Evolutionary conservation across 2,797 vertebrate species (phyloP), one percentile per base, ranked within the genome.

Genomic region (Percopsis omiscomaycus): DNA sequence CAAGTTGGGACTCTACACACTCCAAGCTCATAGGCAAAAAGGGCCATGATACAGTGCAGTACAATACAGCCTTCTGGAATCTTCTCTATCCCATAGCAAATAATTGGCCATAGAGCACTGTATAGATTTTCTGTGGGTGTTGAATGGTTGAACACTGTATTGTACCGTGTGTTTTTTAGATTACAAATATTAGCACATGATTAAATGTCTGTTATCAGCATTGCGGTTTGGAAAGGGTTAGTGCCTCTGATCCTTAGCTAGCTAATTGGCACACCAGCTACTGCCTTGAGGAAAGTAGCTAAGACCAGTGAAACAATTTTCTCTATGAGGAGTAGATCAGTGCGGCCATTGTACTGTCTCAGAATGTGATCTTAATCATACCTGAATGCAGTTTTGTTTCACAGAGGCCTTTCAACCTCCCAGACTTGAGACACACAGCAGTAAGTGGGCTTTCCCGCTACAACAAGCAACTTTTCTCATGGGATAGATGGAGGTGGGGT

Each of bases 351-450:
- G 86, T 90, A 80, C 85, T 72, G 61, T 65, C 12, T 71, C 82
- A 83, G 87, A 89, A 90, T 86, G 79, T 69, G 85, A 90, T 90
- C 88, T 89, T 90, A 88, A 89, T 88, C 88, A 90, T 76, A 67
- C 73, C 78, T 89, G 87, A 92, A 88, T 86, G 50, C 81, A 72
- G 85, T 84, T 83, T 87, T 85, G 75, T 91, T 89, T 85, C 75
- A 78, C 58, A n/a, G 65, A 69, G 74, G 64, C 82, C 87, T 88
- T 89, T 89, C 77, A 86, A 72, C 59, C 75, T 64, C 60, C 64
- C 66, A 75, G 73, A 83, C 76, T 28, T 61, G 68, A 86, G 81
- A 82, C 71, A 66, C 63, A 16, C 55, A 61, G 67, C 75, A 65
- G 64, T 82, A 75, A 81, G 69, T 70, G 64, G 6, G 77, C 67